These are phyloP conservation scores for Linurgus olivaceus DNA, from an alignment of 2,797 vertebrate genomes.

Conservation along the genomic window DNA sequence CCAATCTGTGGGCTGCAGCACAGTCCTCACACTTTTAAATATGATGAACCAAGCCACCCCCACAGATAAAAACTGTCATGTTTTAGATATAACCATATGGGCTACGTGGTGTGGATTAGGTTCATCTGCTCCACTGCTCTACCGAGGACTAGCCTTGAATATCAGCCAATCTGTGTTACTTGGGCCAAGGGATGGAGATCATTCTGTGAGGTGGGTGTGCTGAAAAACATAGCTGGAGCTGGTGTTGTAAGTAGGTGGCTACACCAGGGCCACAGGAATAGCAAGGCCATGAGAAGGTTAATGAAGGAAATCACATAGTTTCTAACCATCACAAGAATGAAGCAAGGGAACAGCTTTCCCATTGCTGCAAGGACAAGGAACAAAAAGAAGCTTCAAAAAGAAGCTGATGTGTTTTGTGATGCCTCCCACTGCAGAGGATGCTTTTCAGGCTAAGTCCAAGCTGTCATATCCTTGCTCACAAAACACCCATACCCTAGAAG, in stretches of 20 bases:
- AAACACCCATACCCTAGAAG: background rate
- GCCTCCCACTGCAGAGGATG: background rate
- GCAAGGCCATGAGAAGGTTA: background rate
- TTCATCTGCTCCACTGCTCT: background rate
- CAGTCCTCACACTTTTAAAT: background rate
- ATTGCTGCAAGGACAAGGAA: background rate
- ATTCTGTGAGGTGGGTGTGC: background rate
- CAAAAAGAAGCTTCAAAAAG: background rate
- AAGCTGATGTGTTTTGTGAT: background rate
- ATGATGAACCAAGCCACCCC: background rate
- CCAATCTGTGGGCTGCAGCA: background rate
- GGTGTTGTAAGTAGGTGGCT: background rate
- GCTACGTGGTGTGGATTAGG: background rate
- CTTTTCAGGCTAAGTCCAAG: background rate
- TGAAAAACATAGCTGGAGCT: background rate
- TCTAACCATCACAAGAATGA: background rate
- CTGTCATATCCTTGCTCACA: background rate
- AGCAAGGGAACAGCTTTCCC: background rate
- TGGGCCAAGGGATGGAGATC: background rate
- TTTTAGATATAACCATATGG: background rate
- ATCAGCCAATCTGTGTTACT: background rate
- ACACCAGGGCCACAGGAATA: background rate
- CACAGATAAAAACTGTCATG: background rate
- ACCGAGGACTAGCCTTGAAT: background rate
- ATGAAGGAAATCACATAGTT: background rate